Percentiles rank a stretch among this genome's conserved stretches.
Conservation (phyloP, 2,888 invertebrate species). For the Acrocera orbiculus region DNA sequence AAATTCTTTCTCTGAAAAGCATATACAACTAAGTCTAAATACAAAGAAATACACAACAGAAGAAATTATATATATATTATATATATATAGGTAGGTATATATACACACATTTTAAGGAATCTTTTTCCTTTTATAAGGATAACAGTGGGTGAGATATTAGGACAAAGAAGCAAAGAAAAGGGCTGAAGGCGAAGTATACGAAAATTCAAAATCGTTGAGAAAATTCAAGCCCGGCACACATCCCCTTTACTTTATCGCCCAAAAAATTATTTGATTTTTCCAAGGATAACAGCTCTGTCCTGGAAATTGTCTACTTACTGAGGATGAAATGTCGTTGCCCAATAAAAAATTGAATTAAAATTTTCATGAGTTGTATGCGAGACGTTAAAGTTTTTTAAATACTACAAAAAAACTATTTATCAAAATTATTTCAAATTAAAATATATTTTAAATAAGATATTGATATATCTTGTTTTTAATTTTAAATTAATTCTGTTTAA, state of each 20-base stretch:
- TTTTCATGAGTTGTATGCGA: constrained; percentile 4
- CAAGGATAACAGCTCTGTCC: not conserved
- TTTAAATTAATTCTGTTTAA: constrained; percentile 2
- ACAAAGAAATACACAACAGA: no score
- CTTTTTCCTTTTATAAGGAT: constrained; percentile 8
- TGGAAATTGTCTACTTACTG: constrained; percentile 9
- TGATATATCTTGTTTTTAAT: constrained; percentile 1
- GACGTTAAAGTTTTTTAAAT: constrained; percentile 5
- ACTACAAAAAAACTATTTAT: not conserved
- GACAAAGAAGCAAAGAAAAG: constrained; percentile 7
- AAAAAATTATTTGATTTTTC: constrained; percentile 8
- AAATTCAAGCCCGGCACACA: constrained; percentile 12
- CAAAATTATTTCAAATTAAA: constrained; percentile 3
- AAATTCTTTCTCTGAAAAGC: no score
- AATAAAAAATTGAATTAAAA: constrained; percentile 12
- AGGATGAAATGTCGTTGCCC: constrained; percentile 13
- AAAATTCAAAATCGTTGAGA: constrained; percentile 12
- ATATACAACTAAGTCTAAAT: no score
- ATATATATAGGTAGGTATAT: constrained; percentile 1
- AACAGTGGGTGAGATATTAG: constrained; percentile 6
- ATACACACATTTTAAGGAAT: constrained; percentile 4
- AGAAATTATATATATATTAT: constrained; percentile 5
- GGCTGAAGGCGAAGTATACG: constrained; percentile 7
- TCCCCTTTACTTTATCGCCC: constrained; percentile 12
- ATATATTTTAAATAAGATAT: not conserved